phyloP scores from a whole-genome alignment of 2,113 vertebrate genomes.

The Lycaon pictus region DNA sequence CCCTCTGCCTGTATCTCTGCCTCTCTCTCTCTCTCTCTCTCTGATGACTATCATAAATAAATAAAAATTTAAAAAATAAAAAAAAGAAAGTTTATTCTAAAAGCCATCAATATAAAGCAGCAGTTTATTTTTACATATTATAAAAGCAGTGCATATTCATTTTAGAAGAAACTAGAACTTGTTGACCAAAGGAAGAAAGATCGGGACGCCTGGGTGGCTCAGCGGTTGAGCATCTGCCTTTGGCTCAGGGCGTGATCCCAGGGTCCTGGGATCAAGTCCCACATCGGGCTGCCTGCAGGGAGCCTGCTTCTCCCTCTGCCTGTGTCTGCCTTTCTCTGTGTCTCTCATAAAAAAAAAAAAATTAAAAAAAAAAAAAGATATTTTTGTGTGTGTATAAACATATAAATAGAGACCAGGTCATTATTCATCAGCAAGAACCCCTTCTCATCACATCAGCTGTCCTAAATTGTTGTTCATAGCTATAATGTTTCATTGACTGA shows the following conservation, averaged over 20 bases:
- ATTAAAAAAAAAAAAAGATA: background rate
- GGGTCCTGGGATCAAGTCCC: too few relatives aligned
- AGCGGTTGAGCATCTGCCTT: too few relatives aligned
- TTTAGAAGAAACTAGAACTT: slow-evolving; percentile 14
- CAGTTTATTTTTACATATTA: background rate
- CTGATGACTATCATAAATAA: too few relatives aligned
- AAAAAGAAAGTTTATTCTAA: background rate
- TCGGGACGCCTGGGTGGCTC: background rate
- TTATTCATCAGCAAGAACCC: background rate
- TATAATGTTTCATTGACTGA: background rate
- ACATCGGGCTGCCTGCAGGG: too few relatives aligned
- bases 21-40: too few relatives aligned
- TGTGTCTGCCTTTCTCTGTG: too few relatives aligned
- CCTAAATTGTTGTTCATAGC: background rate
- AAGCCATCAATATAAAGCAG: background rate
- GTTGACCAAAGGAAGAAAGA: background rate
- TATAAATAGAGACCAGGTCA: background rate
- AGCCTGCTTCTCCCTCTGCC: too few relatives aligned
- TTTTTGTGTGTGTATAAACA: background rate
- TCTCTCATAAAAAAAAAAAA: background rate
- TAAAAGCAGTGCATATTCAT: background rate
- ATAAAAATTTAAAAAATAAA: too few relatives aligned
- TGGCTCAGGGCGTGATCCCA: too few relatives aligned
- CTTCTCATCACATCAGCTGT: background rate
- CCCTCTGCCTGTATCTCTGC: too few relatives aligned